Evolutionary conservation across 2,888 invertebrate species (phyloP), one percentile per base, ranked within the genome.

Genomic region (Tyria jacobaeae): DNA sequence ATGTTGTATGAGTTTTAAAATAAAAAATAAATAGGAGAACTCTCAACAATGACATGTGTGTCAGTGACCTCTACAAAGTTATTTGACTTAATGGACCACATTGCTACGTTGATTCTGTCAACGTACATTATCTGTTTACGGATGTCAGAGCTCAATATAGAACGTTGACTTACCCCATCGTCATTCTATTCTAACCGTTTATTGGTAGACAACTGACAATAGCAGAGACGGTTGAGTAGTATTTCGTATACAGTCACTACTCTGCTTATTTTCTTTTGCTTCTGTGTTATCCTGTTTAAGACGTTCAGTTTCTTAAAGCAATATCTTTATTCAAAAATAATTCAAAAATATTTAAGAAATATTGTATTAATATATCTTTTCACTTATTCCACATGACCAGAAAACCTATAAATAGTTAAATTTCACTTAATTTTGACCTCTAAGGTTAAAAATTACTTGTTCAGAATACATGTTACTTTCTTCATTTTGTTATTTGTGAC

Each of bases 121-220:
- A 51, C 17, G 12, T 52, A 44, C 24, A 41, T 21, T 14, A 35
- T 57, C 21, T 57, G 39, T 57, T 51, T 57, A 27, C 24, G 34
- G 24, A 57, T 37, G 49, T 49, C 25, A 35, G 34, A 37, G 35
- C 35, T 47, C 52, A 17, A 50, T 41, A 50, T 14, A 21, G 34
- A 17, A 31, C 27, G 37, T 21, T 39, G 27, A 6, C 39, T 31
- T 57, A 39, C 50, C 39, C 27, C n/a, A 57, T 57, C 17, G 14
- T 57, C 17, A 27, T 41, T 39, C 57, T 39, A 21, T 39, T 50
- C 39, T 24, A 15, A 31, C 31, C 31, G 39, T 31, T 57, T 57
- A 41, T 50, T 50, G 39, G 27, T 17, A 25, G 17, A 24, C 17
- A 35, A 12, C 21, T 50, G 50, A 50, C 39, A 50, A 57, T 50